Conservation (phyloP, 1,140 invertebrate genomes). For the Neodiprion fabricii region DNA sequence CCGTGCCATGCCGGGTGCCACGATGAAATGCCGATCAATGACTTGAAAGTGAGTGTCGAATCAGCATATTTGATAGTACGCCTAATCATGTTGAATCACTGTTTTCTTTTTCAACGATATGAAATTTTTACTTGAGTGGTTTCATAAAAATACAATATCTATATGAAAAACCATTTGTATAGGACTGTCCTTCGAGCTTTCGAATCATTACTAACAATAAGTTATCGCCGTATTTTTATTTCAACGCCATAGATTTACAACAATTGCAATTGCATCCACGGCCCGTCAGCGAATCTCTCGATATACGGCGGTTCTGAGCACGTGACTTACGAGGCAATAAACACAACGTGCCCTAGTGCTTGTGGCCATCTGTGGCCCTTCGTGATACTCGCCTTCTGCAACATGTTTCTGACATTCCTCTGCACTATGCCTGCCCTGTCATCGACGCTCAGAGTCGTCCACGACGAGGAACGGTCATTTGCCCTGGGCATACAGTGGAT, state of each 20-base stretch:
- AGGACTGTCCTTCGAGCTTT: too few species aligned
- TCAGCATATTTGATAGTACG: too few species aligned
- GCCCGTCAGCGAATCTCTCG: constrained; percentile 29
- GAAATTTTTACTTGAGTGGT: not conserved
- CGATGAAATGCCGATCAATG: constrained; percentile 47
- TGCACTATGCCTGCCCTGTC: constrained; percentile 80
- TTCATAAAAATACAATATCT: not conserved
- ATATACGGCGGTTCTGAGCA: constrained; percentile 27
- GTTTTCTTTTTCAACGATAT: not conserved
- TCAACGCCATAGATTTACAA: constrained; percentile 58
- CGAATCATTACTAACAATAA: too few species aligned
- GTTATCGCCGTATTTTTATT: not conserved
- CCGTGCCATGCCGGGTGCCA: constrained; percentile 84
- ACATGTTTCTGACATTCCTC: constrained; percentile 79
- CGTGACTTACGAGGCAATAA: constrained; percentile 65
- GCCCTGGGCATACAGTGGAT: constrained; percentile 89
- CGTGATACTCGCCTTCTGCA: constrained; percentile 70
- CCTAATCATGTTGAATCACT: not conserved
- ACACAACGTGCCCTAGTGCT: constrained; percentile 68
- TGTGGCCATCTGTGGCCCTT: constrained; percentile 74
- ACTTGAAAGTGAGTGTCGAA: constrained; percentile 41
- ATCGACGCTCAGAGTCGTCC: constrained; percentile 80
- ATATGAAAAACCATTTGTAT: constrained; percentile 1
- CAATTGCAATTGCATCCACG: constrained; percentile 64
- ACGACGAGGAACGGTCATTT: constrained; percentile 83